Conservation (phyloP, 2,797 vertebrate genomes). For the Esox masquinongy region DNA sequence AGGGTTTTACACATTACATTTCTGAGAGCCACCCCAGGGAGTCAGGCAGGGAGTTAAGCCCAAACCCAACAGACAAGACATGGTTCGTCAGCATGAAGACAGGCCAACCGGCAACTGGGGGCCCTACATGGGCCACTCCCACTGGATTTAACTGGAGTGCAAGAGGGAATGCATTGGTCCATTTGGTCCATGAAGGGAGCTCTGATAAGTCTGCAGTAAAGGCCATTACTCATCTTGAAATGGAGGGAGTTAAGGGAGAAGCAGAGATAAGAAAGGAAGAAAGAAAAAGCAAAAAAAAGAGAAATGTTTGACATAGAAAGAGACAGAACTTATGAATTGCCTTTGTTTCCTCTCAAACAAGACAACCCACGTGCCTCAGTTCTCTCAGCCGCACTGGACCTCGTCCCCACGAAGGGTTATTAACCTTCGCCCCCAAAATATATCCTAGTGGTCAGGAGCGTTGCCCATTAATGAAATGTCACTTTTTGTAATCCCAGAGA, state of each 20-base stretch:
- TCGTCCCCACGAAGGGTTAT: background rate
- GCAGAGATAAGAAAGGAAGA: background rate
- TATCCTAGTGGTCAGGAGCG: no score
- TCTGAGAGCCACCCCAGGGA: background rate
- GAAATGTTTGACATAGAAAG: background rate
- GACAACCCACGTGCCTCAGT: background rate
- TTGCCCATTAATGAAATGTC: no score
- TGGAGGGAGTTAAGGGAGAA: background rate
- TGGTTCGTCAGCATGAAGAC: background rate
- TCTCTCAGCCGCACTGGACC: background rate
- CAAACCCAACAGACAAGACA: background rate
- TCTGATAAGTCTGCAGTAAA: background rate
- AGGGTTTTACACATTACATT: background rate
- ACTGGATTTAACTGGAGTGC: background rate
- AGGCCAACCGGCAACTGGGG: background rate
- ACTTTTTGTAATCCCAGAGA: no score
- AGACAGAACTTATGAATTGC: background rate
- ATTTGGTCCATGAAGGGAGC: background rate
- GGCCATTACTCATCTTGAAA: background rate
- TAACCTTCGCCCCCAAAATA: background rate
- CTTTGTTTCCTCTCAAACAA: background rate
- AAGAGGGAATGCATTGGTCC: background rate
- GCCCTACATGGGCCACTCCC: background rate
- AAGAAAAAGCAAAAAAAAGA: background rate
- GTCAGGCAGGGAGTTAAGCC: background rate